Evolutionary conservation across 2,113 vertebrate genomes (phyloP).

Genomic region (Saimiri boliviensis): DNA sequence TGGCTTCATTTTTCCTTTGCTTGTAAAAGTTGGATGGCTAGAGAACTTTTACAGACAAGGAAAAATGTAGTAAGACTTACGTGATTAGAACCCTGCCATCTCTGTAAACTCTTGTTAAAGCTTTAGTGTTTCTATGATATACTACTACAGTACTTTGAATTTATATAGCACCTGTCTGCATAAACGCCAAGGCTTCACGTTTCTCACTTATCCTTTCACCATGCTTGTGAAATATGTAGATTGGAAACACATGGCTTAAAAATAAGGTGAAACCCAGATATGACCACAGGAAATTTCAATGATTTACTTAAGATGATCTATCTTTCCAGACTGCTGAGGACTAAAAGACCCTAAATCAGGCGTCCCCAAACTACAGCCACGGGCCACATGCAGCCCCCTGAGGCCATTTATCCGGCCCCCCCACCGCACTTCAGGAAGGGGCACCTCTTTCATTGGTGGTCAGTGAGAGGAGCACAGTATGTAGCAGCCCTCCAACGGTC

Average conservation of each 20-base stretch:
- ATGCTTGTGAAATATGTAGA: conserved; percentile 48
- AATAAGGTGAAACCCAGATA: conserved; percentile 57
- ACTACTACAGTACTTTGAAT: conserved; percentile 40
- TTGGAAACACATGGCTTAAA: conserved; percentile 66
- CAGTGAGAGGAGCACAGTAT: no score
- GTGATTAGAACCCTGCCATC: conserved; percentile 7
- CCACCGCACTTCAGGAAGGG: no score
- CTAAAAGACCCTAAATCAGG: background rate
- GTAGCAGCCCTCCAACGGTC: no score
- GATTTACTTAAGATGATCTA: conserved; percentile 47
- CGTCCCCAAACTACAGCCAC: no score
- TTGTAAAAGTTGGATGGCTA: conserved; percentile 16
- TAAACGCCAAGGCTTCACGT: conserved; percentile 23
- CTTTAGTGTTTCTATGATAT: background rate
- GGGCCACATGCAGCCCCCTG: no score
- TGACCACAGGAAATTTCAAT: background rate
- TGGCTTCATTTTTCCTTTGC: conserved; percentile 45
- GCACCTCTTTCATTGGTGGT: no score
- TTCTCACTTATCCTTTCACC: conserved; percentile 59
- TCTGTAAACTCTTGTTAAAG: conserved; percentile 26
- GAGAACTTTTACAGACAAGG: conserved; percentile 31
- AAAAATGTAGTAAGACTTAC: background rate
- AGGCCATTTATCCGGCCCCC: no score
- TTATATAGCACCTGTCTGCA: conserved; percentile 61
- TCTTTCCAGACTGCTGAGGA: conserved; percentile 10